These are phyloP conservation scores for Myzus persicae DNA, from an alignment of 1,140 invertebrate genomes.

Conservation along the genomic window DNA sequence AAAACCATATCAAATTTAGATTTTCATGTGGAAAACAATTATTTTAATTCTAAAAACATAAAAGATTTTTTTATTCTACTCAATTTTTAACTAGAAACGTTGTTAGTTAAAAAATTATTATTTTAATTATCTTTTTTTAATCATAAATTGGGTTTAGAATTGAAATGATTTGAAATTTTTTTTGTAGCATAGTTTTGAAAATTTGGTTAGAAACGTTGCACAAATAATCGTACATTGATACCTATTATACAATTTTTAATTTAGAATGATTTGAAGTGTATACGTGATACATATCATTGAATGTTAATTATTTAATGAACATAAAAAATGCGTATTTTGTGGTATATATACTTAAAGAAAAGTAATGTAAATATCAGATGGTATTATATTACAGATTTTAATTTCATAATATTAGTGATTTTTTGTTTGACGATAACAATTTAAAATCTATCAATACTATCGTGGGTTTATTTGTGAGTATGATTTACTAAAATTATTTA, in stretches of 20 bases:
- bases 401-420: not conserved
- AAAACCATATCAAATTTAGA: not conserved
- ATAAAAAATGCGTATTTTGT: not conserved
- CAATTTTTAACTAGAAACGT: not conserved
- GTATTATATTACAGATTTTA: not conserved
- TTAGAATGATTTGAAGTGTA: not conserved
- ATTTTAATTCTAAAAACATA: not conserved
- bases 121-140: no score
- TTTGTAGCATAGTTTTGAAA: not conserved
- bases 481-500: not conserved
- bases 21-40: not conserved
- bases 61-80: not conserved
- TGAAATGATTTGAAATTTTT: no score
- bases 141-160: no score
- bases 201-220: not conserved
- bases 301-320: no score
- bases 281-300: no score
- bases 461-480: not conserved
- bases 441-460: not conserved
- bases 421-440: no score
- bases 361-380: not conserved
- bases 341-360: not conserved
- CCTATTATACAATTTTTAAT: not conserved
- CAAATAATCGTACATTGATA: not conserved
- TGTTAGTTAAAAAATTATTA: not conserved